Evolutionary conservation across 1,140 invertebrate genomes (phyloP).

Genomic region (Zaprionus taronus): DNA sequence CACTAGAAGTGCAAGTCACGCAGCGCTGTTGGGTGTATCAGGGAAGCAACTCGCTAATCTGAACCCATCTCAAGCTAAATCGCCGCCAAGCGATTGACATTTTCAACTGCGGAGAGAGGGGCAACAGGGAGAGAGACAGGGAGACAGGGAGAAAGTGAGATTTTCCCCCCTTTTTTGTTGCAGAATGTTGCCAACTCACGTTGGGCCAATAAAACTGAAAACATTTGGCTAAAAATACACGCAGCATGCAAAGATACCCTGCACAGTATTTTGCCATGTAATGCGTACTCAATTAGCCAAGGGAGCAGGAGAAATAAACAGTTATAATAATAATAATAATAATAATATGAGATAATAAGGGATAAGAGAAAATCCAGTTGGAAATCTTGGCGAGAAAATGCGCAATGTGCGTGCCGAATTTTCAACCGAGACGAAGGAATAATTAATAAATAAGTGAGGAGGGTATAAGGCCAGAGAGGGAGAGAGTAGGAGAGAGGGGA

Average conservation of each 20-base stretch:
- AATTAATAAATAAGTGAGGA: conserved; percentile 50
- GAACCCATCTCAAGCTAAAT: conserved; percentile 17
- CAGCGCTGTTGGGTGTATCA: neutral
- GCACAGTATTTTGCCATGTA: conserved; percentile 73
- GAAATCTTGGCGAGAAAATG: conserved; percentile 46
- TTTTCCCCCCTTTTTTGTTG: conserved; percentile 31
- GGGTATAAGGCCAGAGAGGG: neutral
- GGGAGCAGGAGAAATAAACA: conserved; percentile 24
- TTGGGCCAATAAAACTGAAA: conserved; percentile 70
- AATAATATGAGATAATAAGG: conserved; percentile 33
- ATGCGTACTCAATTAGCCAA: conserved; percentile 78
- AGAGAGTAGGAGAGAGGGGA: neutral
- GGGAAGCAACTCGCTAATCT: conserved; percentile 32
- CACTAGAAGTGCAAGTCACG: conserved; percentile 29
- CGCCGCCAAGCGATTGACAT: conserved; percentile 44
- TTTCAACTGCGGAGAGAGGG: conserved; percentile 24
- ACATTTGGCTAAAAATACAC: conserved; percentile 60
- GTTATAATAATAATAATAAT: conserved; percentile 39
- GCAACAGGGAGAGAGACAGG: neutral
- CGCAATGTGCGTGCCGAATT: conserved; percentile 54
- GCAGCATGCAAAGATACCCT: conserved; percentile 16
- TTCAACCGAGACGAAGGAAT: conserved; percentile 38
- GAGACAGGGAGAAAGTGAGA: conserved; percentile 23
- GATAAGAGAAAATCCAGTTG: conserved; percentile 13
- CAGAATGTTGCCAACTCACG: conserved; percentile 74